Base-by-base conservation (phyloP, 2,797 vertebrate genomes). In the Crocodylus rhombifer region DNA sequence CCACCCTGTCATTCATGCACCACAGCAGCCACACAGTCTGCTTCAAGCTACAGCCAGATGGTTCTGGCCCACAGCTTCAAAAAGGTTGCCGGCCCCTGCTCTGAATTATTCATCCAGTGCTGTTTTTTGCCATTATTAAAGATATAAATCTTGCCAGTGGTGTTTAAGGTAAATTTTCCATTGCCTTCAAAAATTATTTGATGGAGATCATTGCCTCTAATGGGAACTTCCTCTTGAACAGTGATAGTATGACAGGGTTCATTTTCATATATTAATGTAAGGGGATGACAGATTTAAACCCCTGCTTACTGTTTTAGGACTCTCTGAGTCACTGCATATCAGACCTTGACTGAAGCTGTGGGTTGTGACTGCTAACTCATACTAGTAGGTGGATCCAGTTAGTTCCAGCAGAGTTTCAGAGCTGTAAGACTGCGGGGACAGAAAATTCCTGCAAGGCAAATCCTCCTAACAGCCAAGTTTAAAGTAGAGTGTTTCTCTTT, bases 381-480 rank as follows among this genome's bases (percentile, higher is more conserved):
- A 56, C n/a, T 56, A 57, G 23, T 12, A 65, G 73, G 65, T 86
- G 3, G 71, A 90, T 77, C 16, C 25, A 62, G 60, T 75, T 71
- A n/a, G 12, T 25, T 87, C 56, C 61, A 62, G 61, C 26, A 62
- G 60, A 84, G 8, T 36, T 65, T 67, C 23, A 92, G 91, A 91
- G 33, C 57, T 56, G 36, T 17, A n/a, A 79, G 16, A 60, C 26
- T n/a, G n/a, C 55, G 14, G 57, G 36, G 56, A 74, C 8, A 88
- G 30, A 89, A 94, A 92, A 83, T 56, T 71, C 5, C 81, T 79
- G 69, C 57, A n/a, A 5, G 30, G 86, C 82, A 86, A 91, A 71
- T 65, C 42, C 78, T 79, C 26, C 16, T 55, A 61, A 33, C 76
- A 42, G 58, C 15, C 17, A 55, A 30, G 3, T 18, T 62, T 62